Conservation (phyloP, 2,888 invertebrate genomes). For the Exocentrus adspersus region DNA sequence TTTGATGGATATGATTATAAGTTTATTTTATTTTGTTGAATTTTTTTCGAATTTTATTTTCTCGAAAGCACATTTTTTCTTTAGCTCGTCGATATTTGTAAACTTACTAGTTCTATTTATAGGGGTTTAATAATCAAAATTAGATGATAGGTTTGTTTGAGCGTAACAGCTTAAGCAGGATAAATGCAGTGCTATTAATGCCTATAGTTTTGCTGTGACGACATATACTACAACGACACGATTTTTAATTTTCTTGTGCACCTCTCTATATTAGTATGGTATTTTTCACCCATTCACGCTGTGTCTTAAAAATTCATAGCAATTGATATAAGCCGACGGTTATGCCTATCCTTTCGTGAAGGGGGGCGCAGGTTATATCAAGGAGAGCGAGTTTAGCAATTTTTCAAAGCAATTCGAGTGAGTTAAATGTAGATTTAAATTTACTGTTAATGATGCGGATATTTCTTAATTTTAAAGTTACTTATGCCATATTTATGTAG, state of each 20-base stretch:
- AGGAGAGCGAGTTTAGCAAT: conserved; percentile 50
- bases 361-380: conserved; percentile 37
- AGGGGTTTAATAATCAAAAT: conserved; percentile 28
- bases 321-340: conserved; percentile 47
- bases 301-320: conserved; percentile 60
- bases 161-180: conserved; percentile 36
- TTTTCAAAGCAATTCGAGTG: conserved; percentile 56
- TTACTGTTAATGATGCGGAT: conserved; percentile 36
- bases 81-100: conserved; percentile 14
- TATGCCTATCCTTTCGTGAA: conserved; percentile 22
- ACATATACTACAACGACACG: conserved; percentile 47
- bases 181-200: conserved; percentile 36
- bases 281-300: conserved; percentile 61
- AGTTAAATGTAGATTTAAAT: conserved; percentile 48
- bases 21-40: conserved; percentile 29
- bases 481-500: conserved; percentile 57
- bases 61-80: conserved; percentile 12
- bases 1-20: background rate
- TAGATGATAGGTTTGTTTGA: conserved; percentile 35
- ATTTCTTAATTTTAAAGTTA: conserved; percentile 43
- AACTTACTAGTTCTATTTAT: conserved; percentile 7
- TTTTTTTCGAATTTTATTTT: conserved; percentile 25
- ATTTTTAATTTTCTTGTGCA: conserved; percentile 55
- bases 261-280: conserved; percentile 53
- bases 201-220: conserved; percentile 50